phyloP scores from a whole-genome alignment of 2,797 vertebrate species.

The Parotocinclus haroldoi region DNA sequence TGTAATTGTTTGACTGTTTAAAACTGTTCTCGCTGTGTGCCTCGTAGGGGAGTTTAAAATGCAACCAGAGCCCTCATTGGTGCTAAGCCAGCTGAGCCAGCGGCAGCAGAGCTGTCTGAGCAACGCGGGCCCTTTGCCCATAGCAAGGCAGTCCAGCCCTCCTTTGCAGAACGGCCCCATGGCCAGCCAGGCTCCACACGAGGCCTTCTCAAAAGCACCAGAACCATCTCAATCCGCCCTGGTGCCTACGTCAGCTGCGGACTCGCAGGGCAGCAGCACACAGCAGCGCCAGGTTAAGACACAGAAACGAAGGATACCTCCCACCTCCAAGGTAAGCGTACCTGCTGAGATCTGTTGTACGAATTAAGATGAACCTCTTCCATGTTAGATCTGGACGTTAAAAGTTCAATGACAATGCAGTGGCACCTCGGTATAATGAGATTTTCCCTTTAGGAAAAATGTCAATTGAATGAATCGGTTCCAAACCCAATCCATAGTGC shows the following conservation, averaged over 20 bases:
- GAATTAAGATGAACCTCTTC: no score
- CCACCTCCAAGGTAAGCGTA: conserved; percentile 81
- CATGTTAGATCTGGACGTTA: no score
- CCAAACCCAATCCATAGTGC: no score
- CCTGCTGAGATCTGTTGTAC: no score
- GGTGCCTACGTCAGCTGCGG: conserved; percentile 48
- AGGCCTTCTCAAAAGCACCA: conserved; percentile 68
- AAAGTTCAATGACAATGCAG: no score
- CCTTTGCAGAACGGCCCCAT: conserved; percentile 49
- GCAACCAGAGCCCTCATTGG: conserved; percentile 93
- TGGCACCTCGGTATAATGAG: no score
- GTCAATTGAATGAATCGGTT: no score
- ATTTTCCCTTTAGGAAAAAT: no score
- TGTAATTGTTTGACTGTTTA: background rate
- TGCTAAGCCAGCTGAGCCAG: conserved; percentile 90
- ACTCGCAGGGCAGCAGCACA: conserved; percentile 64
- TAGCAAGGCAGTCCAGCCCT: conserved; percentile 67
- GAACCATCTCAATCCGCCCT: conserved; percentile 57
- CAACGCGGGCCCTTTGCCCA: conserved; percentile 55
- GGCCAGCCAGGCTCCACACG: conserved; percentile 68
- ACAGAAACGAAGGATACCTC: conserved; percentile 86
- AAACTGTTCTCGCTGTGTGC: background rate
- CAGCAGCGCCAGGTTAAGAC: conserved; percentile 88
- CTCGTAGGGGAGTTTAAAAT: conserved; percentile 83
- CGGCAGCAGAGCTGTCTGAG: conserved; percentile 72